These are phyloP conservation scores for Pseudolycoriella hygida DNA, from an alignment of 2,888 invertebrate species.

Conservation along the genomic window DNA sequence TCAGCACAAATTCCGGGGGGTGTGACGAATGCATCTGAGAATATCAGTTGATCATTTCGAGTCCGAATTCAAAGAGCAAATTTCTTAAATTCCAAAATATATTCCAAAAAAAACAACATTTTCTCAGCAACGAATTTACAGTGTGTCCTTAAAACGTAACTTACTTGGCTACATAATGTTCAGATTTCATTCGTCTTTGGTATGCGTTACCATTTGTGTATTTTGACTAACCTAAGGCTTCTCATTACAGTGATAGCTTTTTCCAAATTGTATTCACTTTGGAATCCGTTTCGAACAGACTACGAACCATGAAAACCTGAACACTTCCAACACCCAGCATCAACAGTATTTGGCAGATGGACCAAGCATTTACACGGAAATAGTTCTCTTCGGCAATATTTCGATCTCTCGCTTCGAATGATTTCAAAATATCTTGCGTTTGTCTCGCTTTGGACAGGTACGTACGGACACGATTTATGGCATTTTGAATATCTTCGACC, in stretches of 20 bases:
- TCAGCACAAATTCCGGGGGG: too few relatives aligned
- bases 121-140: too few relatives aligned
- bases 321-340: conserved; percentile 55
- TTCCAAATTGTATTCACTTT: conserved; percentile 24
- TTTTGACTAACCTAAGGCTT: too few relatives aligned
- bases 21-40: too few relatives aligned
- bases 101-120: too few relatives aligned
- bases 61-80: too few relatives aligned
- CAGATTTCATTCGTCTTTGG: too few relatives aligned
- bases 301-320: conserved; percentile 63
- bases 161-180: too few relatives aligned
- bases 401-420: conserved; percentile 63
- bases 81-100: too few relatives aligned
- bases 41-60: too few relatives aligned
- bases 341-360: conserved; percentile 48
- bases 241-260: conserved; percentile 13
- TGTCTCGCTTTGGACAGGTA: conserved; percentile 42
- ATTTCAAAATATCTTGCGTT: conserved; percentile 50
- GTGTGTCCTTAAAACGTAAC: too few relatives aligned
- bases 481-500: conserved; percentile 44
- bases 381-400: conserved; percentile 67
- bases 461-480: conserved; percentile 42
- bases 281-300: conserved; percentile 49
- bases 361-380: conserved; percentile 65
- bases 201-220: too few relatives aligned